Evolutionary conservation across 2,797 vertebrate species (phyloP).

Genomic region (Anguilla obscura): DNA sequence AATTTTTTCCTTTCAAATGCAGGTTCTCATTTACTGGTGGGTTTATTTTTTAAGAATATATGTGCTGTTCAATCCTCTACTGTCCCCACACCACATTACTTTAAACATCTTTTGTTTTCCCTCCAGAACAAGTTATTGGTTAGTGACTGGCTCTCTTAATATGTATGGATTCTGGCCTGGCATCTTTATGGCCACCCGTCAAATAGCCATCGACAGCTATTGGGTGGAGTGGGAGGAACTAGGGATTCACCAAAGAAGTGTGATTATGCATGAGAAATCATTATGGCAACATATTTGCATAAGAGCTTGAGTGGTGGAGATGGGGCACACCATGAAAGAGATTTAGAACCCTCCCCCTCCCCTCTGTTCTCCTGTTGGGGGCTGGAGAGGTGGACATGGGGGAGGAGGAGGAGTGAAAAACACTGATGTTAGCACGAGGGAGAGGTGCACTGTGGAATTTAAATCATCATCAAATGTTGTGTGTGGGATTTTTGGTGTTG

Average conservation of each 20-base stretch:
- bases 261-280: neutral
- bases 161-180: neutral
- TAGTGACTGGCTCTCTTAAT: neutral
- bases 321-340: neutral
- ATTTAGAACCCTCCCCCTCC: neutral
- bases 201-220: neutral
- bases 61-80: neutral
- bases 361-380: neutral
- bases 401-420: neutral
- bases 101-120: neutral
- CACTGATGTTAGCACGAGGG: neutral
- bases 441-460: neutral
- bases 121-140: neutral
- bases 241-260: neutral
- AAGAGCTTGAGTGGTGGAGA: neutral
- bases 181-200: neutral
- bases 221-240: neutral
- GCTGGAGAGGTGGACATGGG: neutral
- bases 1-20: neutral
- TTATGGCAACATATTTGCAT: neutral
- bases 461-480: neutral
- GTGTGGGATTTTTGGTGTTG: neutral
- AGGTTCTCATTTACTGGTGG: neutral
- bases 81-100: neutral
- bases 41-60: neutral